A percentile compares a stretch with the other conserved stretches of the same genome.
phyloP scores from a whole-genome alignment of 2,797 vertebrate species.

The Sylvilagus floridanus region DNA sequence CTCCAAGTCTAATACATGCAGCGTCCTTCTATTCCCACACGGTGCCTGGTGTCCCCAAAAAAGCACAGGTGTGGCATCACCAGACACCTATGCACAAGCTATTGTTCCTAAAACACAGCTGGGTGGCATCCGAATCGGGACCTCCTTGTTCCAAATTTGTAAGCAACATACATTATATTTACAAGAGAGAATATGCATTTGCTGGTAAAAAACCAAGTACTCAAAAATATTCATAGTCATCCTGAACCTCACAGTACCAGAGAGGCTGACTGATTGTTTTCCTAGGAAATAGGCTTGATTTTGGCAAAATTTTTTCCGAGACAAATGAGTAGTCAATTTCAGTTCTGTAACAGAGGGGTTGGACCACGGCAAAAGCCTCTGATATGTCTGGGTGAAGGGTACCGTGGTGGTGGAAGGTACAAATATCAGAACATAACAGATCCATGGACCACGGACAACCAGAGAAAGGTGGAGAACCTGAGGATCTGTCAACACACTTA shows the following conservation, averaged over 20 bases:
- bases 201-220: not conserved
- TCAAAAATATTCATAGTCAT: not conserved
- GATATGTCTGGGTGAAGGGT: not conserved
- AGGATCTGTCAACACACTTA: not conserved
- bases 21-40: not conserved
- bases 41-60: no score
- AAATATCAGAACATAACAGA: not conserved
- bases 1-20: not conserved
- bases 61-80: not conserved
- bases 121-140: not conserved
- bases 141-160: not conserved
- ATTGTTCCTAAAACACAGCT: not conserved
- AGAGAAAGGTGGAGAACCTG: not conserved
- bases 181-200: constrained; percentile 15
- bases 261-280: not conserved
- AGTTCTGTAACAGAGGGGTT: constrained; percentile 3
- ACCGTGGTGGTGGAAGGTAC: not conserved
- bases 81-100: not conserved
- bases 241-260: not conserved
- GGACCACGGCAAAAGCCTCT: not conserved
- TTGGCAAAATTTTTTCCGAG: not conserved
- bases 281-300: not conserved
- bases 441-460: not conserved
- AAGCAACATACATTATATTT: not conserved
- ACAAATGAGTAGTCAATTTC: not conserved